phyloP scores from a whole-genome alignment of 2,113 vertebrate genomes.

The Hiodon alosoides region DNA sequence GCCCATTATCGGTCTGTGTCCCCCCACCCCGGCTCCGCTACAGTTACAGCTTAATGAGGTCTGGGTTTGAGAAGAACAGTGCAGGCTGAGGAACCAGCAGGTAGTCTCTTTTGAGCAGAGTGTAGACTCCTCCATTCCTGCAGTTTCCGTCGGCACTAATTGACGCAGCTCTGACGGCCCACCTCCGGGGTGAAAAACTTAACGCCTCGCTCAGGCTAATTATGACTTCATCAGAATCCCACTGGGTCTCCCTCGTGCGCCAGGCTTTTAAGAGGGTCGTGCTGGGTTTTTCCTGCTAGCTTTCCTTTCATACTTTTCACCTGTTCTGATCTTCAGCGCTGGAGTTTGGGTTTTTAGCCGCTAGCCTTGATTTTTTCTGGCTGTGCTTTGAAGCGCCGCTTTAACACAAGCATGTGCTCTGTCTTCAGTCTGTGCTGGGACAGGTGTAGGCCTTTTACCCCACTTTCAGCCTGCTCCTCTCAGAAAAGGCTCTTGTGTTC shows the following conservation, averaged over 20 bases:
- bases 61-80: background rate
- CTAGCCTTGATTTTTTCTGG: too few species aligned
- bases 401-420: too few species aligned
- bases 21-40: too few species aligned
- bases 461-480: conserved; percentile 12
- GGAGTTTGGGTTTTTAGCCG: too few species aligned
- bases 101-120: background rate
- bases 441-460: background rate
- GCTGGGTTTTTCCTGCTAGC: background rate
- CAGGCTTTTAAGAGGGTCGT: background rate
- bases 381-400: too few species aligned
- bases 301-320: background rate
- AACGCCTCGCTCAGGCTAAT: background rate
- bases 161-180: background rate
- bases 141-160: background rate
- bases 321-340: too few species aligned
- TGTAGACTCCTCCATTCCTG: too few species aligned
- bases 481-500: conserved; percentile 21
- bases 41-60: conserved; percentile 8
- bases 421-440: background rate
- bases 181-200: background rate
- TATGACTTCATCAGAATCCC: background rate
- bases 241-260: background rate
- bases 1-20: too few species aligned
- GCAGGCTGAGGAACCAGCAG: background rate